Evolutionary conservation across 2,113 vertebrate genomes (phyloP), one percentile per base, ranked within the genome.

Genomic region (Centropus bengalensis): DNA sequence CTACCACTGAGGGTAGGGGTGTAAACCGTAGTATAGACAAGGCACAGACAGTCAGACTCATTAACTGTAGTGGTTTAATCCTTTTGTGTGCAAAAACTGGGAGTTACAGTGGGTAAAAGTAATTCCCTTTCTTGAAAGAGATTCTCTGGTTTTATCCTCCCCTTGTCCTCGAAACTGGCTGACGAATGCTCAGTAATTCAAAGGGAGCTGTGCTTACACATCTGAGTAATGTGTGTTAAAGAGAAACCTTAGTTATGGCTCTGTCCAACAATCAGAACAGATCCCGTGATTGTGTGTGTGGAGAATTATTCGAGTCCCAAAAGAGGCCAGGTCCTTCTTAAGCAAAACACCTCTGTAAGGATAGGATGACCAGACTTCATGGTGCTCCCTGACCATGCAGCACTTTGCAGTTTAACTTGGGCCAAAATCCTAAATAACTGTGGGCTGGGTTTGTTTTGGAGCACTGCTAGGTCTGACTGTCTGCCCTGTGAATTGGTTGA

Each of bases 141-240:
- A 71, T 68, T 64, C 21, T 60, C 70, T 76, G 75, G 8, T 69
- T 89, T 80, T 76, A 58, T 89, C 63, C 36, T 89, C 56, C 78
- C 60, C 93, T 88, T 73, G 8, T 59, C 54, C 91, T 92, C 79
- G 62, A 69, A 79, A 76, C 3, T 73, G 93, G 54, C 83, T 94
- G 94, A 82, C 45, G 86, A 51, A 47, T 88, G 76, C 80, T 79
- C 28, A 86, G 66, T 74, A 45, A 83, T 82, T 52, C 33, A 47
- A 47, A 81, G 87, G 68, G 70, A 66, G 26, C n/a, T 88, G 67
- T 88, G 67, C 75, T 90, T 28, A 33, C 62, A 83, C 74, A 82
- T 58, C 47, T 91, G 91, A 47, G 16, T 71, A 85, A 45, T 76
- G 84, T 13, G 76, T 89, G 94, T 83, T 73, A 69, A 11, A 16